Evolutionary conservation across 2,113 vertebrate genomes (phyloP).

Genomic region (Oncorhynchus kisutch): DNA sequence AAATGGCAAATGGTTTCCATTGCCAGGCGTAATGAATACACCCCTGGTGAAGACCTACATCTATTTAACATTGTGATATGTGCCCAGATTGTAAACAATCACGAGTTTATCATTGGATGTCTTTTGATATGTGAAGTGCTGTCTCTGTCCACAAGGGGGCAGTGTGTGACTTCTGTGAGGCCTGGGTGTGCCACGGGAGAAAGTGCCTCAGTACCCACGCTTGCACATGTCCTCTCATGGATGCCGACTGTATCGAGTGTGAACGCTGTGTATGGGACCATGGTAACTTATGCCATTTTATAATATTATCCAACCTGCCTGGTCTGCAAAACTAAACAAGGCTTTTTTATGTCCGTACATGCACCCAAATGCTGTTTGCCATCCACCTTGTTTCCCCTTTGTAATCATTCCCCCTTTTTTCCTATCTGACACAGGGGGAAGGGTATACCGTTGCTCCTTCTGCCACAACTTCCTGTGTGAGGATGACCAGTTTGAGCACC

Average conservation of each 20-base stretch:
- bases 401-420: background rate
- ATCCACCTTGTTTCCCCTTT: background rate
- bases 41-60: too few relatives aligned
- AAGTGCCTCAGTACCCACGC: slow-evolving; percentile 94
- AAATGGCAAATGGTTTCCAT: too few relatives aligned
- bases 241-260: slow-evolving; percentile 94
- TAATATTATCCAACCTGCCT: background rate
- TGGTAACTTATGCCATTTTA: slow-evolving; percentile 63
- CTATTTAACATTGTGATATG: too few relatives aligned
- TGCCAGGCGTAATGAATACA: too few relatives aligned
- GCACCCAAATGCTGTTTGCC: background rate
- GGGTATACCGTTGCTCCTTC: slow-evolving; percentile 96
- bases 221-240: slow-evolving; percentile 86
- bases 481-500: slow-evolving; percentile 99
- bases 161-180: slow-evolving; percentile 98
- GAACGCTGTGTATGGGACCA: slow-evolving; percentile 96
- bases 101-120: too few relatives aligned
- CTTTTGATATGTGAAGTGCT: background rate
- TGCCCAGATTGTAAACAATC: too few relatives aligned
- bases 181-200: slow-evolving; percentile 95
- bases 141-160: slow-evolving; percentile 80
- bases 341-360: background rate
- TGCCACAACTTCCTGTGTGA: slow-evolving; percentile 96
- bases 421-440: slow-evolving; percentile 77
- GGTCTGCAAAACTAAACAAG: background rate